Conservation (phyloP, 23 tunicate genomes). For the Diplosoma virens region DNA sequence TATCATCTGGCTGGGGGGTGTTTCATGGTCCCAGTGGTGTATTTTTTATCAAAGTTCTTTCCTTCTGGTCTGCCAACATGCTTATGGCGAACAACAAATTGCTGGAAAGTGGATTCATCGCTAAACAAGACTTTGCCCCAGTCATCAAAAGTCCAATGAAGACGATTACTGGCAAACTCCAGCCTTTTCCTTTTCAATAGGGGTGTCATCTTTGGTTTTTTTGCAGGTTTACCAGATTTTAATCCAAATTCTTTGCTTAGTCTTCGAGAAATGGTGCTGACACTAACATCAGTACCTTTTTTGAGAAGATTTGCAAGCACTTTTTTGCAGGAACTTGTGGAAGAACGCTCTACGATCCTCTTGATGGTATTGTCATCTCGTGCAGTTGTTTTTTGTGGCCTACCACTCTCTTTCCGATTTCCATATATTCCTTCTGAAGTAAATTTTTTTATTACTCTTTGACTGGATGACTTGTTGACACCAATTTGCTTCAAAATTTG, state of each 20-base stretch:
- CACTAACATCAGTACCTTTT: conserved; percentile 10
- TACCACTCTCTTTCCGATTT: conserved; percentile 16
- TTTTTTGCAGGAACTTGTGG: conserved; percentile 41
- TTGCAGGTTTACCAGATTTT: conserved; percentile 27
- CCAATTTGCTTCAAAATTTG: conserved; percentile 5
- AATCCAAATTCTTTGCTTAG: conserved; percentile 23
- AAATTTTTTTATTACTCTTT: conserved; percentile 15
- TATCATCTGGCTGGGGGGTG: conserved; percentile 7
- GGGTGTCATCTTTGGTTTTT: conserved; percentile 26
- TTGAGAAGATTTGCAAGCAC: conserved; percentile 4
- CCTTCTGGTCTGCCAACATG: conserved; percentile 16
- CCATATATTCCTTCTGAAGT: neutral
- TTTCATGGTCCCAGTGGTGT: conserved; percentile 22
- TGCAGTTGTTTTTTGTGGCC: conserved; percentile 23
- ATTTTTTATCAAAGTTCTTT: conserved; percentile 5
- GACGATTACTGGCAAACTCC: conserved; percentile 18
- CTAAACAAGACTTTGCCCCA: conserved; percentile 21
- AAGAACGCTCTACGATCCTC: conserved; percentile 19
- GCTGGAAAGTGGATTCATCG: conserved; percentile 29
- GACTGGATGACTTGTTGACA: conserved; percentile 3
- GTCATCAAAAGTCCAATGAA: conserved; percentile 21
- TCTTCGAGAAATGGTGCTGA: conserved; percentile 7
- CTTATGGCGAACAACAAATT: conserved; percentile 14
- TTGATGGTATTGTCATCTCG: conserved; percentile 39
- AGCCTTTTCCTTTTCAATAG: conserved; percentile 2